phyloP scores from a whole-genome alignment of 2,797 vertebrate genomes.

The Odontamblyopus lacepedii region DNA sequence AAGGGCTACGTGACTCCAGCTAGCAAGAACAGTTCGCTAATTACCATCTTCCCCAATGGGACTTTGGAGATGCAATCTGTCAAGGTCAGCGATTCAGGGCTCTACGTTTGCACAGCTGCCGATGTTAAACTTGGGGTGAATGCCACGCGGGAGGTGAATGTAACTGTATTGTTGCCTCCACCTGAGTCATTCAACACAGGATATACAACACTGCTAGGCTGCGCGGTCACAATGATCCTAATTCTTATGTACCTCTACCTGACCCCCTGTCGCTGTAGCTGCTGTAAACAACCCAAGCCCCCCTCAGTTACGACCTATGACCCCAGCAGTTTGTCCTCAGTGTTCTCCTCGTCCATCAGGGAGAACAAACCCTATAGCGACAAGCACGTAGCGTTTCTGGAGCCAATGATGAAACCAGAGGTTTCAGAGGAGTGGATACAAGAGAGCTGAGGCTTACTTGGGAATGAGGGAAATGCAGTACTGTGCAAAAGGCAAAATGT shows the following conservation, averaged over 20 bases:
- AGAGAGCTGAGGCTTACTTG: constrained; percentile 62
- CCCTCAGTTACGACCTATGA: constrained; percentile 71
- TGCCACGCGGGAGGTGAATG: constrained; percentile 86
- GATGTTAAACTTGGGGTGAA: constrained; percentile 81
- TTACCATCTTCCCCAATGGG: constrained; percentile 81
- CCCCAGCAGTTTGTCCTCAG: constrained; percentile 77
- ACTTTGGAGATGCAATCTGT: constrained; percentile 83
- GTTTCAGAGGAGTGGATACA: constrained; percentile 73
- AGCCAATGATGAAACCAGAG: constrained; percentile 77
- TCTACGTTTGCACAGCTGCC: constrained; percentile 87
- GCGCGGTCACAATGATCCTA: constrained; percentile 82
- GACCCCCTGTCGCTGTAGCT: constrained; percentile 86
- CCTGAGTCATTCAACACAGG: constrained; percentile 87
- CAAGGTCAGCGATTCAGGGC: constrained; percentile 81
- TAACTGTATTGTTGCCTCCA: constrained; percentile 76
- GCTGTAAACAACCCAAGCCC: constrained; percentile 74
- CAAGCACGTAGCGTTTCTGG: constrained; percentile 87
- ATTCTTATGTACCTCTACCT: constrained; percentile 91
- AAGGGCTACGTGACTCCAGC: constrained; percentile 80
- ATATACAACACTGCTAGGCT: constrained; percentile 91
- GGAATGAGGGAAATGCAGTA: constrained; percentile 6
- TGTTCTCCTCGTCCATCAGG: constrained; percentile 75
- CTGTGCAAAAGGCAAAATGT: neutral
- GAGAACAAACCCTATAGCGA: constrained; percentile 76
- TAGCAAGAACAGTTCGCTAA: constrained; percentile 76